phyloP scores from a whole-genome alignment of 2,888 invertebrate species.

The Cabera pusaria region DNA sequence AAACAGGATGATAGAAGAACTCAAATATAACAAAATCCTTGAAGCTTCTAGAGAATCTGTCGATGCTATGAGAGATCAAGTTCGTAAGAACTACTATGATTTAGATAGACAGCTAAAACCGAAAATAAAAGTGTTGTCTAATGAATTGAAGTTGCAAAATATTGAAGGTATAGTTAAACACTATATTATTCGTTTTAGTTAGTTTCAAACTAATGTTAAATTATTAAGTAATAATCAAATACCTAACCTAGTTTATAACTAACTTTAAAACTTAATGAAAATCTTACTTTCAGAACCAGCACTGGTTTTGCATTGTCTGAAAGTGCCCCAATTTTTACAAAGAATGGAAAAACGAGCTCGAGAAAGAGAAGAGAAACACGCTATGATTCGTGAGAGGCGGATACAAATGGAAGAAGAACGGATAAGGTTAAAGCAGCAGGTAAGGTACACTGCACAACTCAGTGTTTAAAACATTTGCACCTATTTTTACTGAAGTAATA shows the following conservation, averaged over 20 bases:
- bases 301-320: slow-evolving; percentile 72
- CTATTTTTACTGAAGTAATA: not conserved
- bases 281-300: slow-evolving; percentile 55
- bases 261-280: not conserved
- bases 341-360: slow-evolving; percentile 89
- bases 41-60: slow-evolving; percentile 85
- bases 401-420: slow-evolving; percentile 77
- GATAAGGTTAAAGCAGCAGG: slow-evolving; percentile 72
- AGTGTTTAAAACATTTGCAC: no score
- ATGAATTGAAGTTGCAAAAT: slow-evolving; percentile 69
- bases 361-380: slow-evolving; percentile 84
- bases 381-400: slow-evolving; percentile 71
- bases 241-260: not conserved
- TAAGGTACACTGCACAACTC: no score
- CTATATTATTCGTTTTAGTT: no score
- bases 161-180: slow-evolving; percentile 56
- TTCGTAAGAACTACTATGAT: slow-evolving; percentile 81
- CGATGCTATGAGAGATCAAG: slow-evolving; percentile 80
- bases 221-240: not conserved
- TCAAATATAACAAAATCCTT: slow-evolving; percentile 87
- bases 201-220: not conserved
- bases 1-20: slow-evolving; percentile 87
- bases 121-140: slow-evolving; percentile 80
- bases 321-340: slow-evolving; percentile 87
- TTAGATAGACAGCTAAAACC: slow-evolving; percentile 82